phyloP scores from a whole-genome alignment of 2,113 vertebrate genomes.

The Picathartes gymnocephalus region DNA sequence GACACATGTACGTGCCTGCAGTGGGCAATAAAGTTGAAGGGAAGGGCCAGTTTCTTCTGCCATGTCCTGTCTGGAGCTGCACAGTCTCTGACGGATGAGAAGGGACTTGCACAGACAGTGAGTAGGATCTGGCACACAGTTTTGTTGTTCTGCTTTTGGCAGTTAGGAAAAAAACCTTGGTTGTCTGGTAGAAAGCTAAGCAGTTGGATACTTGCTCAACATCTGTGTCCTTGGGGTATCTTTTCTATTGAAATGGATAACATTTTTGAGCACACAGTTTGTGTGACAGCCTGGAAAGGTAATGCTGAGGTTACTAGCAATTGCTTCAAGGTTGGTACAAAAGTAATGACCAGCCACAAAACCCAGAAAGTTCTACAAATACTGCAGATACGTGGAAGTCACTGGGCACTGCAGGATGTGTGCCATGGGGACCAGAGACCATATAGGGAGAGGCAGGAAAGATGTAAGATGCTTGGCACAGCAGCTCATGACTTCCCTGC shows the following conservation, averaged over 20 bases:
- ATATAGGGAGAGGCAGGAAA: background rate
- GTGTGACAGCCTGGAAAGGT: background rate
- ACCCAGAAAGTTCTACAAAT: background rate
- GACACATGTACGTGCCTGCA: fast-evolving
- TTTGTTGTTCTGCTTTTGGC: background rate
- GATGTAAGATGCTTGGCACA: background rate
- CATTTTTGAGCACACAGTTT: background rate
- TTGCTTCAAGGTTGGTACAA: background rate
- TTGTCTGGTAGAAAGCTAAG: background rate
- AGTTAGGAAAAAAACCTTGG: background rate
- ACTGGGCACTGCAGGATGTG: background rate
- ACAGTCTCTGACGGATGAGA: background rate
- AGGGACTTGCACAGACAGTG: background rate
- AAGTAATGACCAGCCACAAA: background rate
- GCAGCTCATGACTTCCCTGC: background rate
- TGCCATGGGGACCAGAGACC: background rate
- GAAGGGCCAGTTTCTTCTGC: background rate
- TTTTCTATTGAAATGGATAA: background rate
- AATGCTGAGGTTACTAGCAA: background rate
- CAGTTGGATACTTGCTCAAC: background rate
- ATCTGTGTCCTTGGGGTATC: background rate
- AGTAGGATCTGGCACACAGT: background rate
- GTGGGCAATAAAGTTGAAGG: background rate
- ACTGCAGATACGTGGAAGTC: background rate
- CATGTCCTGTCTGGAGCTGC: background rate